Base-by-base conservation (phyloP, 2,888 invertebrate genomes). In the Amblyjoppa proteus region DNA sequence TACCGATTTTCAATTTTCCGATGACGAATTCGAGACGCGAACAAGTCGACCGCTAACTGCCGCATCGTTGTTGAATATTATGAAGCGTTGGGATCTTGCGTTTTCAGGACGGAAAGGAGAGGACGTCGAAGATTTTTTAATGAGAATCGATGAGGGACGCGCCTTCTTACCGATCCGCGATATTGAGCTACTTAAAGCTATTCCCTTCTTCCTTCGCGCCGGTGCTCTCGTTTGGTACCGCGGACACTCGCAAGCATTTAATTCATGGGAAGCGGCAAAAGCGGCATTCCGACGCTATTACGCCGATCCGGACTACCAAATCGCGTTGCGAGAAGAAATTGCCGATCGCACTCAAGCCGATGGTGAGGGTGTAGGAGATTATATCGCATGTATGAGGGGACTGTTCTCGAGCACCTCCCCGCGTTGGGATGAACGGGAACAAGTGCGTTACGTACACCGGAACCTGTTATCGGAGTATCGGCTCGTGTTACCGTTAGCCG, bases 251-350 rank as follows among this genome's bases (percentile, higher is more conserved):
- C 51, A 51, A 11, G 51, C 13, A 11, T 51, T 51, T 16, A 13
- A 4, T 11, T 16, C 11, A 1, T 51, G 51, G 51, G 51, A 16
- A 11, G 13, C 0, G 16, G 13, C 51, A 3, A 51, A 51, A 2
- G 16, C 11, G 0, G 51, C 51, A 3, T 51, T 51, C 16, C 51
- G 51, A 13, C 51, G 13, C 2, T 51, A 51, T 3, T 51, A 51
- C 34, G 81, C 74, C 0, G 81, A 74, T 34, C 81, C 80, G 3
- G 71, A 80, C n/a, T 80, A 66, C 9, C 79, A 79, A 6, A 71
- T 53, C 45, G 71, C 71, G 7, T 20, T 79, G 7, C 31, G 71
- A 1, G 61, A 71, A 41, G 79, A 80, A 7, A 64, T 80, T 4
- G 66, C 56, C 34, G 73, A 73, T 2, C 79, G 71, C 0, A 79